A percentile compares a stretch with the other conserved stretches of the same genome.
Conservation (phyloP, 2,888 invertebrate species). For the Idaea straminata region DNA sequence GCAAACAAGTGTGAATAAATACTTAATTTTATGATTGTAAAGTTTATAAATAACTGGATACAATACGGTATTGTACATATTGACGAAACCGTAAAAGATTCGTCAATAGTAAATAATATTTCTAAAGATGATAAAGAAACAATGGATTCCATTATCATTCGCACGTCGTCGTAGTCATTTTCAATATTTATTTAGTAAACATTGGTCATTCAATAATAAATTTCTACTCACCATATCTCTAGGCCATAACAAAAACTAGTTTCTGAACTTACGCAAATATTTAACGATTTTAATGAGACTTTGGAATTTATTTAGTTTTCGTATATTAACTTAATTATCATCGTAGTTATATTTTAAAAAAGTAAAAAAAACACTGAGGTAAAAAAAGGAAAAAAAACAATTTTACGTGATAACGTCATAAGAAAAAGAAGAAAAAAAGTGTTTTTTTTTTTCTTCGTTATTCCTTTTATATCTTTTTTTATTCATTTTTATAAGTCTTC, state of each 20-base stretch:
- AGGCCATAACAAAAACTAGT: constrained; percentile 23
- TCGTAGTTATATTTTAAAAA: not conserved
- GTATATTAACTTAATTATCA: not conserved
- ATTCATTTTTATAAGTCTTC: no score
- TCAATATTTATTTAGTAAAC: constrained; percentile 62
- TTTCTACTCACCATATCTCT: constrained; percentile 50
- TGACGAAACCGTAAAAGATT: not conserved
- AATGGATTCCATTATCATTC: constrained; percentile 31
- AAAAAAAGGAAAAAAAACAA: no score
- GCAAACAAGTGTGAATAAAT: no score
- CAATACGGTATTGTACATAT: not conserved
- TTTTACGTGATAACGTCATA: no score
- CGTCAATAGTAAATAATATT: not conserved
- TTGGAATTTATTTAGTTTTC: not conserved
- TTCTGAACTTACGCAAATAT: constrained; percentile 3
- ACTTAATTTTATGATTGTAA: no score
- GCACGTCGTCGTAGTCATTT: constrained; percentile 18
- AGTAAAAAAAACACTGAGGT: constrained; percentile 5
- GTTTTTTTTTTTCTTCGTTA: no score
- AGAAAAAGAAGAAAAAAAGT: no score
- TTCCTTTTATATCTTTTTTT: no score
- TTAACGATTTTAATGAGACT: not conserved
- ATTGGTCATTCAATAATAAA: constrained; percentile 36
- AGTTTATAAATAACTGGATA: not conserved
- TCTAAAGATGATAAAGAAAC: not conserved